Evolutionary conservation across 1,140 invertebrate species (phyloP).

Genomic region (Cyclina sinensis): DNA sequence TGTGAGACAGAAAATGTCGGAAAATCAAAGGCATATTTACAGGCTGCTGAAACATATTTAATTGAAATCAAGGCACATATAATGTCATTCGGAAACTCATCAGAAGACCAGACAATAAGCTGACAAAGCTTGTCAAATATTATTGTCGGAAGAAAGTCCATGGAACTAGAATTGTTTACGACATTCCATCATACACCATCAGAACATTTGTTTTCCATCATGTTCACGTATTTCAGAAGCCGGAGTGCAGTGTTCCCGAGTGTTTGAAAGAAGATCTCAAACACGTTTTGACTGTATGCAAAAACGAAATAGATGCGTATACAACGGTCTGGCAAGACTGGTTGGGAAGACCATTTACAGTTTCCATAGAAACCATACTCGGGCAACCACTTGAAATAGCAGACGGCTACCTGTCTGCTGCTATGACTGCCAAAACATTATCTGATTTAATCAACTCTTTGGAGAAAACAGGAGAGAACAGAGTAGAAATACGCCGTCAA

Average conservation of each 20-base stretch:
- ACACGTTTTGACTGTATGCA: background rate
- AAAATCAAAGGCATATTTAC: background rate
- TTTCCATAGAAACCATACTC: background rate
- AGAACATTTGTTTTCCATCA: background rate
- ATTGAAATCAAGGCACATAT: background rate
- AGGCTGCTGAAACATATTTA: background rate
- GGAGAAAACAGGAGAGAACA: too few species aligned
- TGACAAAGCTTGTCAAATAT: background rate
- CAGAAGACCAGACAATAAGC: background rate
- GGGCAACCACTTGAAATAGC: background rate
- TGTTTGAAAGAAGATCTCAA: background rate
- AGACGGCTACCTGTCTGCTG: background rate
- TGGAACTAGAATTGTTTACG: background rate
- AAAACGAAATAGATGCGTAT: background rate
- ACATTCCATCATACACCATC: background rate
- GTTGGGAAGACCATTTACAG: background rate
- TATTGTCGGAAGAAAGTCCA: background rate
- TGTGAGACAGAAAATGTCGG: background rate
- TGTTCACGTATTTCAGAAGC: background rate
- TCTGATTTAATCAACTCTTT: too few species aligned
- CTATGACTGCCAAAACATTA: background rate
- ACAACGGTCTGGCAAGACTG: too few species aligned
- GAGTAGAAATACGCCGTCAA: too few species aligned
- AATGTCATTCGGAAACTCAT: background rate
- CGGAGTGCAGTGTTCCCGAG: background rate